Evolutionary conservation across 2,797 vertebrate species (phyloP).

Genomic region (Carduelis carduelis): DNA sequence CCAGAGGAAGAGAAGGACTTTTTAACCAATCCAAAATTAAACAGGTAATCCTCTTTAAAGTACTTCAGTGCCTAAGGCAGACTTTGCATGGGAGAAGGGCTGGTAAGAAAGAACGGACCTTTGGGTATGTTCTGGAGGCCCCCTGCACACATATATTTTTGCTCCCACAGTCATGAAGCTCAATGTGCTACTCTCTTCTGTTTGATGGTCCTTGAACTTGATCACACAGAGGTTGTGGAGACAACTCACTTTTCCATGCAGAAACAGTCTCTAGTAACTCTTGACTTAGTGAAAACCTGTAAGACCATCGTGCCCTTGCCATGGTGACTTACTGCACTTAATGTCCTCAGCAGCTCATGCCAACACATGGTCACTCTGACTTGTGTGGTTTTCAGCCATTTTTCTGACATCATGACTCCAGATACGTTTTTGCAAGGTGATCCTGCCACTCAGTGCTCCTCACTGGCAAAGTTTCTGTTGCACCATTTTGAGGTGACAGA

Average conservation of each 20-base stretch:
- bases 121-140: background rate
- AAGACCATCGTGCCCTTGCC: background rate
- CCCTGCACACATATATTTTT: background rate
- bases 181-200: background rate
- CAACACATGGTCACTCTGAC: background rate
- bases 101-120: background rate
- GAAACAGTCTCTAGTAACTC: background rate
- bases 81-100: background rate
- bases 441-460: background rate
- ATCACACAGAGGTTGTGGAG: background rate
- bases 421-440: background rate
- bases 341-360: background rate
- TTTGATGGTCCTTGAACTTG: background rate
- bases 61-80: background rate
- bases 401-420: background rate
- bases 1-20: background rate
- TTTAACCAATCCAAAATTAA: background rate
- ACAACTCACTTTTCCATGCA: background rate
- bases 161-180: background rate
- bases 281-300: accelerated
- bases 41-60: background rate
- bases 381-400: background rate
- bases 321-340: background rate
- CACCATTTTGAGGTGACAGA: background rate
- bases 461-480: background rate